A percentile compares a stretch with the other conserved stretches of the same genome.
phyloP scores from a whole-genome alignment of 2,113 vertebrate genomes.

The Indicator indicator region DNA sequence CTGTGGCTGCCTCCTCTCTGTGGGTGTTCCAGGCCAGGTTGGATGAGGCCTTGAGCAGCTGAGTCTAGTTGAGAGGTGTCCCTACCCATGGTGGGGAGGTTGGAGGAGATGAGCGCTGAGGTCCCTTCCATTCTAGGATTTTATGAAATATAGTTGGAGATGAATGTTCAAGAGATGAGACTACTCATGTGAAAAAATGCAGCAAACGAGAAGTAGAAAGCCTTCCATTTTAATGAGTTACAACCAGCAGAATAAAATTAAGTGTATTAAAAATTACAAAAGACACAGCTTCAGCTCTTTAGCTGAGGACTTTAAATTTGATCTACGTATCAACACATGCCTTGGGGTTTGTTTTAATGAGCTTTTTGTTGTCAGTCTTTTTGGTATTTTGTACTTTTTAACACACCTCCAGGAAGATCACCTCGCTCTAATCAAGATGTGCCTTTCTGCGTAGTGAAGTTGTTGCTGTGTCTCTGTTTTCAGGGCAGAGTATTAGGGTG shows the following conservation, averaged over 20 bases:
- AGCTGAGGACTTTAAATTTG: background rate
- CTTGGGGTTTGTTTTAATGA: background rate
- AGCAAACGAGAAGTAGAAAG: background rate
- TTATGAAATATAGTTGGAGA: constrained; percentile 33
- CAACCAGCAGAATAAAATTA: background rate
- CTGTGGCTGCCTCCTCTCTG: too few species aligned
- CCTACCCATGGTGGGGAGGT: too few species aligned
- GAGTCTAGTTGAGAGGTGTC: too few species aligned
- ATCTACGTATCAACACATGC: fast-evolving
- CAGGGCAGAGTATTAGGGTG: background rate
- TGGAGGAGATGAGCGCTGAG: too few species aligned
- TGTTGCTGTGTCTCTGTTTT: background rate
- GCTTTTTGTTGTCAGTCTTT: background rate
- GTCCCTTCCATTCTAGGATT: too few species aligned
- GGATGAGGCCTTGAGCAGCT: too few species aligned
- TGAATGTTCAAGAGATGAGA: constrained; percentile 26
- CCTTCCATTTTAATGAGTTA: background rate
- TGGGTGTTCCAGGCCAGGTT: too few species aligned
- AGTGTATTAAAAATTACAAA: background rate
- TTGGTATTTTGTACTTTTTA: background rate
- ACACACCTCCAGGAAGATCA: background rate
- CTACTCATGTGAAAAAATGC: background rate
- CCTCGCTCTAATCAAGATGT: background rate
- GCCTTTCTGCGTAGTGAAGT: background rate
- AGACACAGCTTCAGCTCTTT: background rate